Percentiles rank a stretch among this genome's conserved stretches.
Conservation (phyloP, 2,797 vertebrate species). For the Threskiornis aethiopicus region DNA sequence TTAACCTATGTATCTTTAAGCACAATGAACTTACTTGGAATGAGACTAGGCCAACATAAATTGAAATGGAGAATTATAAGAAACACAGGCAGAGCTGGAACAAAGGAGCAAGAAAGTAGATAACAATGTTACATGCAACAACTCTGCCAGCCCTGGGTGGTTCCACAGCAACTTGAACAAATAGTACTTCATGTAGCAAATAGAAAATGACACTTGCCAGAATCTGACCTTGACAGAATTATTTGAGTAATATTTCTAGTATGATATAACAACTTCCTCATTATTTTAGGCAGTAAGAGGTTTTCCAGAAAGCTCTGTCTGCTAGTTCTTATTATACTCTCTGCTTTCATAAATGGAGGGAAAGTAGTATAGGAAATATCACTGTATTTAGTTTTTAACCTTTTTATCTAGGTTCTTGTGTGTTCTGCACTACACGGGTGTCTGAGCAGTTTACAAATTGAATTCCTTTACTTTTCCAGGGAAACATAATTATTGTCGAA, state of each 20-base stretch:
- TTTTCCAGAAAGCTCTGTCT: neutral
- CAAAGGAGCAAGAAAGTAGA: neutral
- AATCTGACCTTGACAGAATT: conserved; percentile 17
- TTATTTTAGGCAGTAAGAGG: neutral
- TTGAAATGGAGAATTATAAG: neutral
- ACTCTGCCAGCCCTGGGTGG: neutral
- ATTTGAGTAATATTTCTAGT: neutral
- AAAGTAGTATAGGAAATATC: neutral
- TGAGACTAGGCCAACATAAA: neutral
- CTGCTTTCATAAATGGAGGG: neutral
- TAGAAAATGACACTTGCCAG: conserved; percentile 23
- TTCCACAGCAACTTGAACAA: neutral
- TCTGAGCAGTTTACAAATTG: neutral
- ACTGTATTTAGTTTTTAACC: neutral
- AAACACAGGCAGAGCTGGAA: neutral
- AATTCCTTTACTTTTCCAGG: neutral
- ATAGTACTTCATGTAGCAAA: neutral
- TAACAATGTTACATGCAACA: neutral
- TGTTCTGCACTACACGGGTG: neutral
- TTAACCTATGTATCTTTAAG: neutral
- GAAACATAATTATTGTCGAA: neutral
- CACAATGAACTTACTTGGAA: neutral
- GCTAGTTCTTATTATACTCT: neutral
- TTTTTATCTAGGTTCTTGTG: neutral
- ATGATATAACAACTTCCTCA: neutral